Base-by-base conservation (phyloP, 2,888 invertebrate species). In the Calameuta pallipes region DNA sequence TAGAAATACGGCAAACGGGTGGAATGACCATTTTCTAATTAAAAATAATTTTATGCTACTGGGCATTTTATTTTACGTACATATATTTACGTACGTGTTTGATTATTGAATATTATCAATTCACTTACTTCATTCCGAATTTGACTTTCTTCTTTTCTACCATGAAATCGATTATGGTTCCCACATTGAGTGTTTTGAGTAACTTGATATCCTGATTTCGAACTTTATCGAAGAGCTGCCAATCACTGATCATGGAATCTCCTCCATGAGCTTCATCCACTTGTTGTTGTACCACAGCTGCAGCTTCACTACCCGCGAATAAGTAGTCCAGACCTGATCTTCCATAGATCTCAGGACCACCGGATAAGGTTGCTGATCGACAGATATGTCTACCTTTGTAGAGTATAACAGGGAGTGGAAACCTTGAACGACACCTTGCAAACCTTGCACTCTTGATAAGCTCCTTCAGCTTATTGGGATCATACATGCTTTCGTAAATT, bases 101-200 rank as follows among this genome's bases (percentile, higher is more conserved):
- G 56, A 56, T 23, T 56, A 56, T 56, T 56, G 9, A 9, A 56
- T 9, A 56, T 9, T 56, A 56, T 9, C 9, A 23, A 23, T 56
- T 56, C 23, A 93, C 95, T 94, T 93, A 96, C 96, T 95, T 94
- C 92, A 96, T 92, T 80, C 95, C 95, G 92, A 94, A 96, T 92
- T 96, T 97, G 70, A 96, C 95, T 92, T 96, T 96, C 87, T 96
- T 95, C 88, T 96, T 96, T 89, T 97, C 96, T 12, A 97, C 96
- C 96, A 97, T 97, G 77, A 97, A 94, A 91, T 97, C 96, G 81
- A 95, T 94, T 85, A 97, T 96, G 76, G 95, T 95, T 77, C 93
- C 94, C 30, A 96, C 95, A 85, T 95, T 94, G 56, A 96, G 93
- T 33, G 93, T 93, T 89, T 95, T 95, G 68, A 97, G 91, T 74